These are phyloP conservation scores for Hyperoplus lanceolatus DNA, from an alignment of 2,797 vertebrate species.

Conservation along the genomic window DNA sequence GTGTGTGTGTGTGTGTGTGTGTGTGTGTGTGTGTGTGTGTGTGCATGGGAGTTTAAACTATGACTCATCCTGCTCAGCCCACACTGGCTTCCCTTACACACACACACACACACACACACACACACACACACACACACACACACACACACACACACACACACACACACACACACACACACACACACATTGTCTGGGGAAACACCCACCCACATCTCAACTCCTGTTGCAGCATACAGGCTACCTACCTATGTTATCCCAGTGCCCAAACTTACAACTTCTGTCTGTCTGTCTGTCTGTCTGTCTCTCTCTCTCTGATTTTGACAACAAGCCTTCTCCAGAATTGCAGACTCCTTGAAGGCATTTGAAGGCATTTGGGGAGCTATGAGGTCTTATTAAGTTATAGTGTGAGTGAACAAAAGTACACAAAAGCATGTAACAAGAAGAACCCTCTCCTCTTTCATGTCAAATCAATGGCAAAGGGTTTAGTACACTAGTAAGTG, in stretches of 20 bases:
- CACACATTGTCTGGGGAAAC: conserved; percentile 68
- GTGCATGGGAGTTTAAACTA: conserved; percentile 64
- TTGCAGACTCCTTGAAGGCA: no score
- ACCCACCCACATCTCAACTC: conserved; percentile 68
- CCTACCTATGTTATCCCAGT: no score
- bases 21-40: conserved; percentile 46
- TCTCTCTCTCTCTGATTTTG: background rate
- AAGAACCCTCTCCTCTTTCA: no score
- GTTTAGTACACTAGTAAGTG: no score
- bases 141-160: conserved; percentile 42
- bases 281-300: conserved; percentile 29
- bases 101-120: background rate
- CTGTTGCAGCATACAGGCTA: no score
- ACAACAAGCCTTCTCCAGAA: no score
- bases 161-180: conserved; percentile 45
- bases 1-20: conserved; percentile 21
- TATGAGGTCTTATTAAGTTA: no score
- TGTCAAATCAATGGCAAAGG: no score
- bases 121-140: conserved; percentile 5
- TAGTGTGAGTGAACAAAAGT: background rate
- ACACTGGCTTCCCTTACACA: conserved; percentile 75
- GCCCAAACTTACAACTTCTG: conserved; percentile 17
- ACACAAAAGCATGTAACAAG: background rate
- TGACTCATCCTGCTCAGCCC: conserved; percentile 76
- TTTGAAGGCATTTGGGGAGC: no score